A percentile compares a stretch with the other conserved stretches of the same genome.
These are phyloP conservation scores for Spea hammondii DNA, from an alignment of 2,797 vertebrate species.

Conservation along the genomic window DNA sequence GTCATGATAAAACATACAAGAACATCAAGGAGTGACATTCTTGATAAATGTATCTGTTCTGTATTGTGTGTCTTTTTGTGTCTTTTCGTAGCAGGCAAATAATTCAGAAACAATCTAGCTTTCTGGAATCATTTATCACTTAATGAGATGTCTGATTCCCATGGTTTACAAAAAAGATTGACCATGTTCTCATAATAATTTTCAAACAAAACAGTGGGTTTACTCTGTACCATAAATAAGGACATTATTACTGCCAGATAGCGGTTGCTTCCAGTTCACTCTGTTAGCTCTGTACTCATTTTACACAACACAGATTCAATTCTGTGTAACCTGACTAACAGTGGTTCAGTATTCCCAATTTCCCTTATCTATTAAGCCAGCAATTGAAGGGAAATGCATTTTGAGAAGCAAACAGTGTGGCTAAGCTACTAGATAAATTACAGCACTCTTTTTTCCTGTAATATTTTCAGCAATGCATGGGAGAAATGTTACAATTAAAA, in stretches of 20 bases:
- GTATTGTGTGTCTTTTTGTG: no score
- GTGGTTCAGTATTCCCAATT: conserved; percentile 47
- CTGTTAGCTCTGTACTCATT: conserved; percentile 43
- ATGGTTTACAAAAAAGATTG: no score
- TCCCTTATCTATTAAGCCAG: conserved; percentile 49
- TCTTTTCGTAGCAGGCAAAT: no score
- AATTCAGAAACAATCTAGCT: no score
- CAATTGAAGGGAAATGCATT: conserved; percentile 50
- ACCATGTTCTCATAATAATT: no score
- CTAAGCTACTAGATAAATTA: conserved; percentile 41
- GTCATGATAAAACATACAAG: no score
- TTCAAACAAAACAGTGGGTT: conserved; percentile 17
- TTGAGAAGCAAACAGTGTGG: conserved; percentile 33
- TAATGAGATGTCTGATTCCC: no score
- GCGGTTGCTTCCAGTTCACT: conserved; percentile 38
- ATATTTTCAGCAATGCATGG: conserved; percentile 22
- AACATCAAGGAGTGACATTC: no score
- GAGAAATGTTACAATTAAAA: conserved; percentile 7
- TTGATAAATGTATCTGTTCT: no score
- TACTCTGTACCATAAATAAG: conserved; percentile 15
- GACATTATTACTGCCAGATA: conserved; percentile 37
- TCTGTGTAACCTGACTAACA: conserved; percentile 38
- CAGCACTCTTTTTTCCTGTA: conserved; percentile 9
- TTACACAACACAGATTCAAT: conserved; percentile 49
- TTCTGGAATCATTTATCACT: no score